These are phyloP conservation scores for Cladopsammia gracilis DNA, from an alignment of 64 coral and sea anemone species.

Conservation along the genomic window DNA sequence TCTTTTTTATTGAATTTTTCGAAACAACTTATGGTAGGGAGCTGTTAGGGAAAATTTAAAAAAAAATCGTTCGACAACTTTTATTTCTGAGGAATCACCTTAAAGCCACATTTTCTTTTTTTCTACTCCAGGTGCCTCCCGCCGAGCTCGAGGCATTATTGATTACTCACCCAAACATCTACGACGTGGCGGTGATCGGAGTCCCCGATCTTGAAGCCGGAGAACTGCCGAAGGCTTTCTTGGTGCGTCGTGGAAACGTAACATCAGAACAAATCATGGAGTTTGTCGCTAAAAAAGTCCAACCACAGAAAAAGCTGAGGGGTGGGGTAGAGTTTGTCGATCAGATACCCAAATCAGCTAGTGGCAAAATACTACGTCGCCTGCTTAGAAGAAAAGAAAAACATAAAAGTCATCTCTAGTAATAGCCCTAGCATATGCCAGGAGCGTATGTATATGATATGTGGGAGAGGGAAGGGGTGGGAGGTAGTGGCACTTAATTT, in stretches of 20 bases:
- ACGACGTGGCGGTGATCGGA: constrained; percentile 79
- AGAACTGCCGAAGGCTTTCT: constrained; percentile 81
- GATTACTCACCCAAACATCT: constrained; percentile 49
- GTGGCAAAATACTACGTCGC: constrained; percentile 65
- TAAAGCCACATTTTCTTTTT: too few species aligned
- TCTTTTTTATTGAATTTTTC: too few species aligned
- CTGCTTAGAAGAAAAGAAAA: constrained; percentile 19
- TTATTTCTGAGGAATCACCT: too few species aligned
- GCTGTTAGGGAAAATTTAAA: too few species aligned
- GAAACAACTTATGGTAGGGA: too few species aligned
- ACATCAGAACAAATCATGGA: constrained; percentile 16
- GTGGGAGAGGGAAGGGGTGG: too few species aligned
- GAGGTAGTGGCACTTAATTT: too few species aligned
- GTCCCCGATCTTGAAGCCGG: constrained; percentile 69
- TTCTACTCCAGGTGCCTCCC: constrained; percentile 56
- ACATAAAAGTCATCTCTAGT: neutral
- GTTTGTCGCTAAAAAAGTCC: constrained; percentile 46
- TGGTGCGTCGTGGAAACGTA: constrained; percentile 62
- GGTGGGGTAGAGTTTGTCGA: constrained; percentile 78
- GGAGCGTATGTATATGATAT: too few species aligned
- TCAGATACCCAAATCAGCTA: constrained; percentile 41
- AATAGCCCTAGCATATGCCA: too few species aligned
- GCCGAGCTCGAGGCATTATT: constrained; percentile 77
- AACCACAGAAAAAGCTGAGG: constrained; percentile 67
- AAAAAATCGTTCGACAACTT: too few species aligned